Evolutionary conservation across 2,797 vertebrate genomes (phyloP).

Genomic region (Urosaurus nigricauda): DNA sequence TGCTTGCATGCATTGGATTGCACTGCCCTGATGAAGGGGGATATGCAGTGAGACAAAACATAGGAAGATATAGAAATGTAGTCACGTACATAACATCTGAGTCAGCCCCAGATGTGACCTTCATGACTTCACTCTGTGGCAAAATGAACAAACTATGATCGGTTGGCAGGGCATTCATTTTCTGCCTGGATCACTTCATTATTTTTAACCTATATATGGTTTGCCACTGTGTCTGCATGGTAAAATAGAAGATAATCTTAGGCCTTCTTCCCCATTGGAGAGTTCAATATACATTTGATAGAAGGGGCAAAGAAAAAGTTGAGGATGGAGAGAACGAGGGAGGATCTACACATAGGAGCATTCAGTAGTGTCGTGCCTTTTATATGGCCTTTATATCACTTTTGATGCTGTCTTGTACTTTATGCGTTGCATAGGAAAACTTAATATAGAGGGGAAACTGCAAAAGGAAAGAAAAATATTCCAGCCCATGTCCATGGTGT

Average conservation of each 20-base stretch:
- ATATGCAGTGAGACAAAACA: slow-evolving; percentile 9
- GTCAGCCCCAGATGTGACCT: not conserved
- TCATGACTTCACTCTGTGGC: not conserved
- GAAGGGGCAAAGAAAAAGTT: not conserved
- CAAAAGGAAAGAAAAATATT: not conserved
- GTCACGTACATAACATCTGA: not conserved
- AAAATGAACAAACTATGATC: not conserved
- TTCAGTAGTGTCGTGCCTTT: not conserved
- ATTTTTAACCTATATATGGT: not conserved
- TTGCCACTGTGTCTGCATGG: no score
- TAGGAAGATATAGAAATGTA: not conserved
- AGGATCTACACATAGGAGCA: not conserved
- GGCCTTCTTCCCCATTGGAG: not conserved
- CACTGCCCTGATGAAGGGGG: not conserved
- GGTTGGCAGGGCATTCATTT: not conserved
- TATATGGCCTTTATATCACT: not conserved
- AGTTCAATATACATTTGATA: not conserved
- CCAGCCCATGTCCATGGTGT: not conserved
- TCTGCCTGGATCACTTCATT: not conserved
- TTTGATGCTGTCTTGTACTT: not conserved
- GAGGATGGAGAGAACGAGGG: not conserved
- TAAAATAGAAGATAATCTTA: not conserved
- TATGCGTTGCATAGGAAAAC: not conserved
- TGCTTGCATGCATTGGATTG: not conserved
- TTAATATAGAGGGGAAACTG: not conserved